These are phyloP conservation scores for Cebidichthys violaceus DNA, from an alignment of 2,113 vertebrate species.

Conservation along the genomic window DNA sequence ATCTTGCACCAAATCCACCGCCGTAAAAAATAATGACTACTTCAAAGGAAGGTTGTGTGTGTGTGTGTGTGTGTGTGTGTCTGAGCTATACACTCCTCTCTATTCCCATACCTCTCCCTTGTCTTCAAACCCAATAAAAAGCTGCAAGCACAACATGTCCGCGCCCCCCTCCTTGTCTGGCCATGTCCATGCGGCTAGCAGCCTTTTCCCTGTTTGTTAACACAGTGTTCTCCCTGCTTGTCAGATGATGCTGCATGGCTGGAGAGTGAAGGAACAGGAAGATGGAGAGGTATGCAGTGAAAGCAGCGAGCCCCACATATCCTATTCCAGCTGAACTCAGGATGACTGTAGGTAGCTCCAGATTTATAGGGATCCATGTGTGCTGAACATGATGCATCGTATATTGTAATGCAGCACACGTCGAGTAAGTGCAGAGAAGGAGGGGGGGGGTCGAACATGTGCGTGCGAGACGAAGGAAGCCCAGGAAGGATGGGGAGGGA, in stretches of 20 bases:
- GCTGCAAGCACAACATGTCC: slow-evolving; percentile 48
- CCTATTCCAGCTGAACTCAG: slow-evolving; percentile 25
- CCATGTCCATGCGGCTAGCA: slow-evolving; percentile 68
- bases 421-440: slow-evolving; percentile 37
- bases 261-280: slow-evolving; percentile 15
- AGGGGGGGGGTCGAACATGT: slow-evolving; percentile 37
- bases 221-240: slow-evolving; percentile 58
- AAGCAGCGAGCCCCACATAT: slow-evolving; percentile 9
- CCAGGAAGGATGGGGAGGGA: slow-evolving; percentile 51
- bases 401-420: slow-evolving; percentile 58
- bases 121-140: slow-evolving; percentile 71
- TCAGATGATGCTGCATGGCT: slow-evolving; percentile 56
- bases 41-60: slow-evolving; percentile 14
- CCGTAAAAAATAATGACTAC: slow-evolving; percentile 45
- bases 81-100: slow-evolving; percentile 10
- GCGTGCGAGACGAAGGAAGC: slow-evolving; percentile 56
- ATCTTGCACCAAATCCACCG: slow-evolving; percentile 20
- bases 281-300: slow-evolving; percentile 17
- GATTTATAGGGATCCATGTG: slow-evolving; percentile 52
- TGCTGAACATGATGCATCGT: slow-evolving; percentile 35
- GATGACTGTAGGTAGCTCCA: slow-evolving; percentile 35
- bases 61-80: not conserved
- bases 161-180: slow-evolving; percentile 6
- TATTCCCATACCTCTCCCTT: slow-evolving; percentile 42
- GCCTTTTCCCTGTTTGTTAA: slow-evolving; percentile 72